Evolutionary conservation across 2,113 vertebrate species (phyloP).

Genomic region (Neogobius melanostomus): DNA sequence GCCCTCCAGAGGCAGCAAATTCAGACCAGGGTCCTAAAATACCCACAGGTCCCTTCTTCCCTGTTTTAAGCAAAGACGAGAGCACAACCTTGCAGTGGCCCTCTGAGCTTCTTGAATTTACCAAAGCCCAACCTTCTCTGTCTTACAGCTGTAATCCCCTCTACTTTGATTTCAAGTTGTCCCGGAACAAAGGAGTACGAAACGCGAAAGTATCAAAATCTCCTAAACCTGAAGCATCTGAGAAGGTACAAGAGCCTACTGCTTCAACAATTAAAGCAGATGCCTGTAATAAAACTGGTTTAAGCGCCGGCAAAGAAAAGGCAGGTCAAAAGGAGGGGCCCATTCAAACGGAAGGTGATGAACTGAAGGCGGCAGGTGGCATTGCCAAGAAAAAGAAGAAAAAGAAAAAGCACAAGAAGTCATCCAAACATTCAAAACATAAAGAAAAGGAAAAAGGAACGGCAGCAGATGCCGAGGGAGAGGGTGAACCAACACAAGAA

Average conservation of each 20-base stretch:
- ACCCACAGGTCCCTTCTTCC: slow-evolving; percentile 89
- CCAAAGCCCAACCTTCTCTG: slow-evolving; percentile 88
- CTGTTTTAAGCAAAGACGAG: slow-evolving; percentile 95
- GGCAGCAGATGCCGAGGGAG: slow-evolving; percentile 75
- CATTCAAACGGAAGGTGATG: slow-evolving; percentile 46
- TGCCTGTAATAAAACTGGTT: slow-evolving; percentile 23
- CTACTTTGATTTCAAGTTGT: slow-evolving; percentile 97
- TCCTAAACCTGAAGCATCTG: slow-evolving; percentile 56
- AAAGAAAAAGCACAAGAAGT: slow-evolving; percentile 98
- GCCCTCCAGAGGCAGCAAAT: slow-evolving; percentile 56
- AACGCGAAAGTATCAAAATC: slow-evolving; percentile 65
- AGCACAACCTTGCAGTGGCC: slow-evolving; percentile 98
- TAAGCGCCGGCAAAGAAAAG: slow-evolving; percentile 59
- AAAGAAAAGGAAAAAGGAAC: slow-evolving; percentile 83
- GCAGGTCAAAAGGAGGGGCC: slow-evolving; percentile 37
- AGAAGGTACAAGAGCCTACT: slow-evolving; percentile 58
- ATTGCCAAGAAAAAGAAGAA: slow-evolving; percentile 84
- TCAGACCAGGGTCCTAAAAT: slow-evolving; percentile 82
- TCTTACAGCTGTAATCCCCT: slow-evolving; percentile 98
- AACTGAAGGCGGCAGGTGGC: slow-evolving; percentile 57
- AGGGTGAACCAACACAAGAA: slow-evolving; percentile 74
- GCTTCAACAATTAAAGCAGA: slow-evolving; percentile 63
- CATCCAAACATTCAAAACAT: slow-evolving; percentile 84
- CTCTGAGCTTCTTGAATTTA: slow-evolving; percentile 94
- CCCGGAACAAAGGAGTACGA: slow-evolving; percentile 85